Conservation (phyloP, 2,888 invertebrate genomes). For the Apeira syringaria region DNA sequence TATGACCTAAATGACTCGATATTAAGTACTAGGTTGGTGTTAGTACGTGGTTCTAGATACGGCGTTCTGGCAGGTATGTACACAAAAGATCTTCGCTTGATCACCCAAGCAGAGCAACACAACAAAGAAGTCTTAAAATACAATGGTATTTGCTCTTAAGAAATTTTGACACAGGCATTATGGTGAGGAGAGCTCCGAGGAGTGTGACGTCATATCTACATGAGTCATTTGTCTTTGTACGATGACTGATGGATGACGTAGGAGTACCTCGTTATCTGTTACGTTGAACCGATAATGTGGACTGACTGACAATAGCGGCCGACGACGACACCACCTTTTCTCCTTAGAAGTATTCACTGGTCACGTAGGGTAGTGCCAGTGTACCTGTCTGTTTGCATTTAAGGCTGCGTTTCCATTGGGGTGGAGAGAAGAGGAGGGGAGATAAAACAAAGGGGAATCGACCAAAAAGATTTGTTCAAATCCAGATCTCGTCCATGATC, state of each 20-base stretch:
- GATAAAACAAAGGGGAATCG: no score
- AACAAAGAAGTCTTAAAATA: conserved; percentile 43
- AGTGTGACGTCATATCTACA: conserved; percentile 34
- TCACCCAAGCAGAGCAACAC: conserved; percentile 49
- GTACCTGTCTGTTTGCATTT: no score
- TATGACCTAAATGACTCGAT: background rate
- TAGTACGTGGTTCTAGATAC: conserved; percentile 3
- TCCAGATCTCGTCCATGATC: no score
- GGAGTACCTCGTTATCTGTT: conserved; percentile 50
- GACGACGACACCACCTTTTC: conserved; percentile 43
- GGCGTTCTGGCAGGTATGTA: conserved; percentile 20
- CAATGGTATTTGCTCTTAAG: conserved; percentile 39
- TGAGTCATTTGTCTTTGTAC: conserved; percentile 38
- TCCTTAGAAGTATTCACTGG: conserved; percentile 44
- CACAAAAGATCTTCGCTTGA: conserved; percentile 44
- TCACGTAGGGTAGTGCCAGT: conserved; percentile 29
- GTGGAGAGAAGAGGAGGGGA: no score
- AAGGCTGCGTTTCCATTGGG: no score
- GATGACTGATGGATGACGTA: conserved; percentile 41
- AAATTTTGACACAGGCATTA: conserved; percentile 34
- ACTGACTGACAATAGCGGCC: conserved; percentile 25
- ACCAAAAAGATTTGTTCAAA: no score
- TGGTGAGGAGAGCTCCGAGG: conserved; percentile 15
- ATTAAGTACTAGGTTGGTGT: no score
- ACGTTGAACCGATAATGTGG: conserved; percentile 16